Percentiles rank a stretch among this genome's conserved stretches.
Evolutionary conservation across 2,888 invertebrate species (phyloP).

Genomic region (Maniola hyperantus): DNA sequence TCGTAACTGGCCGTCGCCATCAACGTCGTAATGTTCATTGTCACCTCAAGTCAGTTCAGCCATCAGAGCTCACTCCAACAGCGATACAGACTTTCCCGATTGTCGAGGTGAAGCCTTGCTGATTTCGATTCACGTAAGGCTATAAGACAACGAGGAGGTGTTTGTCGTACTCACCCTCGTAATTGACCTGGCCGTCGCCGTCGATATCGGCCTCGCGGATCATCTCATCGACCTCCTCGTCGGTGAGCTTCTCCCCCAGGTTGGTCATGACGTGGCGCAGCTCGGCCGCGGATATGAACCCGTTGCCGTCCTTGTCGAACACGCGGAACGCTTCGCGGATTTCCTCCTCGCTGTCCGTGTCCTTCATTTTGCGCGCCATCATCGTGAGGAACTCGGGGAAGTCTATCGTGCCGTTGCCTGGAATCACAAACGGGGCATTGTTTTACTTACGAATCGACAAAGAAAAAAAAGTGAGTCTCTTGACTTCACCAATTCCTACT

Average conservation of each 20-base stretch:
- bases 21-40: no score
- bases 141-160: background rate
- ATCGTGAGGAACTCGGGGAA: conserved; percentile 99
- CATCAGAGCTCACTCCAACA: no score
- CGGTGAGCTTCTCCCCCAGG: conserved; percentile 99
- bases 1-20: no score
- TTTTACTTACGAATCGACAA: background rate
- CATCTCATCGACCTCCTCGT: conserved; percentile 99
- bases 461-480: no score
- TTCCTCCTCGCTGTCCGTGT: conserved; percentile 99
- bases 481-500: no score
- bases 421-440: conserved; percentile 43
- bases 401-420: conserved; percentile 99
- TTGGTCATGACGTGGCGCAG: conserved; percentile 99
- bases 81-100: no score
- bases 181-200: conserved; percentile 99
- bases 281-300: conserved; percentile 99
- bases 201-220: conserved; percentile 99
- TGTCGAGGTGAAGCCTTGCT: no score
- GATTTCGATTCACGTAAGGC: no score
- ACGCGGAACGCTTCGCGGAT: conserved; percentile 99
- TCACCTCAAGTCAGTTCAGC: no score
- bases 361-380: conserved; percentile 99
- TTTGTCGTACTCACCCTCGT: conserved; percentile 87
- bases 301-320: conserved; percentile 99